Base-by-base conservation (phyloP, 2,113 vertebrate genomes). In the Rana temporaria region DNA sequence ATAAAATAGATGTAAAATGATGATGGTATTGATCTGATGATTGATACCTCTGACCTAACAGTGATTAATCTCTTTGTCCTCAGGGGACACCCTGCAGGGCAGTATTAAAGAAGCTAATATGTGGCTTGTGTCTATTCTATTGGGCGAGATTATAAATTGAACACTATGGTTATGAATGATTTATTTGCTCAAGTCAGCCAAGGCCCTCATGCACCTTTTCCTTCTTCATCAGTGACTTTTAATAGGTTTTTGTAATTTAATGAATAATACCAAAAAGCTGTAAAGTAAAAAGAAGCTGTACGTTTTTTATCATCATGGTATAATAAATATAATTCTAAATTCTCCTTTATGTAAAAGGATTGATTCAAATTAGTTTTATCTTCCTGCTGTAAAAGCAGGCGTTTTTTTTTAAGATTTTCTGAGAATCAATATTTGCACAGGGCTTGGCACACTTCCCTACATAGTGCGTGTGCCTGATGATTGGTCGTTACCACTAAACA, bases 11-110 rank as follows among this genome's bases (percentile, higher is more conserved):
- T 70, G 56, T 48, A 60, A 38, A 70, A 80, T 71, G 56, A 80
- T 80, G 78, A 80, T 67, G 52, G 66, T 60, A 80, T 80, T 70
- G 78, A 80, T 80, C 78, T 30, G 20, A 38, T 52, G 67, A 80
- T 48, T 80, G 78, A 80, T 80, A 60, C 32, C 12, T 48, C 26
- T 48, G 67, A 70, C 66, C 53, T 60, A 62, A 52, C 20, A 52
- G 66, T 62, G 78, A 70, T 80, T 62, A 70, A 70, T 70, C 55
- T 30, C 16, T 69, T 42, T 26, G n/a, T 38, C 38, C 64, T 56
- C 14, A 11, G 65, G 52, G 32, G 52, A 48, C 70, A 34, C 34
- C 66, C 55, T 80, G 32, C 19, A 62, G 66, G 66, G 30, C 34
- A 62, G 52, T 20, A 62, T 57, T 62, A 70, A 60, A 48, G n/a